Conservation (phyloP, 2,113 vertebrate genomes). For the Craseonycteris thonglongyai region DNA sequence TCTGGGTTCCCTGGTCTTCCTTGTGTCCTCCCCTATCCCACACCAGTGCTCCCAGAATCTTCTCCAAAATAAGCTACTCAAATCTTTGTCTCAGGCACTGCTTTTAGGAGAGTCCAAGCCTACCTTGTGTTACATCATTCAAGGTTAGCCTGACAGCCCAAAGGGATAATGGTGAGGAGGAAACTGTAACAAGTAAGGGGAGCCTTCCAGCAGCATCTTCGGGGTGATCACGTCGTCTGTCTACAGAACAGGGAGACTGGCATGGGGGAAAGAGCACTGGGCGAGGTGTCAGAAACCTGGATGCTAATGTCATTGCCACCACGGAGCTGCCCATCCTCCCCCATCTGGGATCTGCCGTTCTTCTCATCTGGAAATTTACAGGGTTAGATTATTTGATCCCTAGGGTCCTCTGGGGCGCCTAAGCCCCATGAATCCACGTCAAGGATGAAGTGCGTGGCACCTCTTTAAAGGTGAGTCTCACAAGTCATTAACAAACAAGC, state of each 20-base stretch:
- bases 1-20: background rate
- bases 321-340: background rate
- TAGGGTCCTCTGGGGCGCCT: background rate
- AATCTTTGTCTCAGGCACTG: background rate
- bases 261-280: no score
- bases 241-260: background rate
- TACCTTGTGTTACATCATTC: background rate
- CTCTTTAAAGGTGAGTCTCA: constrained; percentile 17
- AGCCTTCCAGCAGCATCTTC: background rate
- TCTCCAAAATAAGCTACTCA: background rate
- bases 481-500: constrained; percentile 47
- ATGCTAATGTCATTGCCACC: background rate
- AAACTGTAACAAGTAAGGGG: background rate
- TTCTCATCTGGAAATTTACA: background rate
- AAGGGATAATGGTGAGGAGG: background rate
- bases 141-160: background rate
- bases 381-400: background rate
- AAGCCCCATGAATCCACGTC: background rate
- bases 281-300: background rate
- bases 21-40: no score
- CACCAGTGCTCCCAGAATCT: background rate
- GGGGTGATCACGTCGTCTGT: accelerated
- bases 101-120: background rate
- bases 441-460: constrained; percentile 7
- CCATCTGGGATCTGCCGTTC: background rate